Evolutionary conservation across 1,140 invertebrate genomes (phyloP), one percentile per base, ranked within the genome.

Genomic region (Lysiphlebus fabarum): DNA sequence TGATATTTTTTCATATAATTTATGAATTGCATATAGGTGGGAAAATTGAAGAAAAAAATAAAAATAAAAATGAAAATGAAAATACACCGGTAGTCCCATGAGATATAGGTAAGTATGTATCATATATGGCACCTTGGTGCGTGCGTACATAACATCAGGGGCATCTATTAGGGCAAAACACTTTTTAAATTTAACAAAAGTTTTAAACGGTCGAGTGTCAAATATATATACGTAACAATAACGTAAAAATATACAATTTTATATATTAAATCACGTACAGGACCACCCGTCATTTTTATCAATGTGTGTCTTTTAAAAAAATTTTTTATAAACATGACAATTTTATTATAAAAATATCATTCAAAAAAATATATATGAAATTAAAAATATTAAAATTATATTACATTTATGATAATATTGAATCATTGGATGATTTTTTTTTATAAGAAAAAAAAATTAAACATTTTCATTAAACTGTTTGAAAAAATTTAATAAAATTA

Each of bases 151-250:
- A 26, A 26, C 2, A 26, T 26, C 17, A 36, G 41, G 36, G 38
- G 45, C 43, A 33, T 50, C 59, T 56, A 61, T 56, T 56, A 26
- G 58, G 17, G 26, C 53, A 58, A 64, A 64, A 64, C 62, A 51
- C 58, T 61, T 61, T 62, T 61, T 57, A 63, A 62, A 64, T 66
- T 58, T 43, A 63, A 65, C 61, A 58, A 59, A 53, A 53, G 60
- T 50, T 53, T 26, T 26, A 26, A 26, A 26, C 17, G 34, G 48
- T 67, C 59, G 56, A 65, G 66, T 61, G 64, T 64, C 56, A 60
- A 58, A 26, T 26, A 1, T 4, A 1, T 4, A 26, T 26, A 26
- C 17, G 53, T 48, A 64, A 67, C 66, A 67, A 67, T 67, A 57
- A 61, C 61, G 60, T 53, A 51, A 55, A 51, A 55, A 58, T 64